phyloP scores from a whole-genome alignment of 2,113 vertebrate genomes.

The Eulemur macaco region DNA sequence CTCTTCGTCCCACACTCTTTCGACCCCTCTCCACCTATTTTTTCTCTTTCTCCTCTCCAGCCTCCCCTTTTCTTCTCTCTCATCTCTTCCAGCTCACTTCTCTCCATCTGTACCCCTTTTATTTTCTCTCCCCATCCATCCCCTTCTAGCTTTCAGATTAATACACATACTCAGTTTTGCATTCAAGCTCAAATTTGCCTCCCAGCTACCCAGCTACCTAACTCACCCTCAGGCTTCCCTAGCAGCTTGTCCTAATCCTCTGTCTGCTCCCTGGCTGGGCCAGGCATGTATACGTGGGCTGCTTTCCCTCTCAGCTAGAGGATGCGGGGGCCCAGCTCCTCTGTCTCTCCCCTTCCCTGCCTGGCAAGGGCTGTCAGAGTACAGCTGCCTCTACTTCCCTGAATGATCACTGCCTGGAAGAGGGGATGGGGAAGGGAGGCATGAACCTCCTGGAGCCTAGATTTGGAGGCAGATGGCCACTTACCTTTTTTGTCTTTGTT shows the following conservation, averaged over 20 bases:
- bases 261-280: not conserved
- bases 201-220: not conserved
- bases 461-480: not conserved
- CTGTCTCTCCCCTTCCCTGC: constrained; percentile 10
- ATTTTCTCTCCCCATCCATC: not conserved
- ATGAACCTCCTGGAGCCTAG: not conserved
- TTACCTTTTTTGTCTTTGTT: constrained; percentile 59
- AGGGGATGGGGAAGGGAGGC: no score
- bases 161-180: not conserved
- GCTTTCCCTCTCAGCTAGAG: constrained; percentile 7
- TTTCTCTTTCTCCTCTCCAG: not conserved
- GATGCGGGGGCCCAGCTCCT: no score
- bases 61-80: not conserved
- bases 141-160: not conserved
- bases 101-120: not conserved
- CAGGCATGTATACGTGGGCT: not conserved
- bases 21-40: not conserved
- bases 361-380: not conserved
- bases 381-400: not conserved
- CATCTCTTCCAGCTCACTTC: not conserved
- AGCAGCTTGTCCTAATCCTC: not conserved
- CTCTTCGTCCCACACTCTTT: not conserved
- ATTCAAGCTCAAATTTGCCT: not conserved
- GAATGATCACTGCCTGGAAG: not conserved
- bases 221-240: not conserved